phyloP scores from a whole-genome alignment of 2,888 invertebrate species.

The Griposia aprilina region DNA sequence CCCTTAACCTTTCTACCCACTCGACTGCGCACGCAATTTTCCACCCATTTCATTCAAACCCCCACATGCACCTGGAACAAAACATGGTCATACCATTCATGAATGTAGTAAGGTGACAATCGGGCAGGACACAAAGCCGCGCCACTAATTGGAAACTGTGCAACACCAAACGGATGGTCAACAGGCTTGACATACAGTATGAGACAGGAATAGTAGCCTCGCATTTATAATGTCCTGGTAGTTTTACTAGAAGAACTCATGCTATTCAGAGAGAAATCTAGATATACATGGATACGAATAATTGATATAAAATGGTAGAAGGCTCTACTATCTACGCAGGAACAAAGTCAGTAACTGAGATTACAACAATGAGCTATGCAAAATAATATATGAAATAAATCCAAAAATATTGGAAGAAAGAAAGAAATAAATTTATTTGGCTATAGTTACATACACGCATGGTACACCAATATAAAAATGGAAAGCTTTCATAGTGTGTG shows the following conservation, averaged over 20 bases:
- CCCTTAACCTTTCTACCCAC: too few species aligned
- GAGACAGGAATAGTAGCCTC: conserved; percentile 8
- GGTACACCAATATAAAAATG: too few species aligned
- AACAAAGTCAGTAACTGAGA: neutral
- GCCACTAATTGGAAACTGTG: conserved; percentile 83
- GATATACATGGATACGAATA: too few species aligned
- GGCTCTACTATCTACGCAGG: neutral
- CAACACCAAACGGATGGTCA: conserved; percentile 77
- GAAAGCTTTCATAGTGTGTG: too few species aligned
- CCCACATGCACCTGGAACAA: neutral
- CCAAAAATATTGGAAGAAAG: neutral
- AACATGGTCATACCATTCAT: conserved; percentile 55
- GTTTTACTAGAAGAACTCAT: neutral
- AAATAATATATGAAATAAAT: neutral
- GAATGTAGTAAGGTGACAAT: conserved; percentile 69
- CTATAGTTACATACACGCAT: too few species aligned
- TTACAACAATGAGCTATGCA: neutral
- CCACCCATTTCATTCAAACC: neutral
- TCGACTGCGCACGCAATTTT: neutral
- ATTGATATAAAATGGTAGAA: neutral
- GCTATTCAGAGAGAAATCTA: too few species aligned
- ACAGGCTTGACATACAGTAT: conserved; percentile 69
- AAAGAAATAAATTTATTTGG: too few species aligned
- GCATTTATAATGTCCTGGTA: neutral
- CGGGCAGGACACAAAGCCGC: conserved; percentile 75